phyloP scores from a whole-genome alignment of 1,140 invertebrate species.

The Magallana ariakensis region DNA sequence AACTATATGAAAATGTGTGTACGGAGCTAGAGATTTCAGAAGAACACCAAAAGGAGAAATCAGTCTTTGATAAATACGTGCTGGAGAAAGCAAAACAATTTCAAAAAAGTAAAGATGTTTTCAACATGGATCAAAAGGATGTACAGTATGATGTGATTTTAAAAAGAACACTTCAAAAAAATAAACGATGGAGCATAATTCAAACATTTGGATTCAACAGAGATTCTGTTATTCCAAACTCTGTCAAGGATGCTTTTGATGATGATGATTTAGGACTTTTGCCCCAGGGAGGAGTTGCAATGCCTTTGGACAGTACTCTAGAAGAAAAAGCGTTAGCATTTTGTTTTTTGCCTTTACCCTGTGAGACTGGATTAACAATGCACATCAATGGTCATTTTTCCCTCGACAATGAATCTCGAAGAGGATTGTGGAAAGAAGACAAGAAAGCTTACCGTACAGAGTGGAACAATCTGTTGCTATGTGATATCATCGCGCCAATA shows the following conservation, averaged over 20 bases:
- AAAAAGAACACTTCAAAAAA: conserved; percentile 28
- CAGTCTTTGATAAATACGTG: not conserved
- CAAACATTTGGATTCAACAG: conserved; percentile 65
- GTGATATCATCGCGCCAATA: conserved; percentile 64
- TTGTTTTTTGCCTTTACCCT: conserved; percentile 77
- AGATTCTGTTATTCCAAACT: not conserved
- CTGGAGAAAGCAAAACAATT: not conserved
- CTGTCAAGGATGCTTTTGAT: conserved; percentile 54
- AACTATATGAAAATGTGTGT: conserved; percentile 47
- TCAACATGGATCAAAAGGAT: conserved; percentile 24
- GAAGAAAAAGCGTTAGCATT: conserved; percentile 59
- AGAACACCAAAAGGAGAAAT: conserved; percentile 11
- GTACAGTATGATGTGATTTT: conserved; percentile 53
- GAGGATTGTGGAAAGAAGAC: conserved; percentile 69
- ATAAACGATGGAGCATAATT: conserved; percentile 63
- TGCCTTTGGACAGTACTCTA: not conserved
- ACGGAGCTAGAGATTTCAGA: conserved; percentile 51
- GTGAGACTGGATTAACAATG: conserved; percentile 71
- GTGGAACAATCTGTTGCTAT: conserved; percentile 71
- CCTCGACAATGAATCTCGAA: conserved; percentile 74
- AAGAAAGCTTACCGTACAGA: conserved; percentile 52
- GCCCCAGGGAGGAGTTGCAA: conserved; percentile 73
- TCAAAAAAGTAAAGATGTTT: conserved; percentile 51
- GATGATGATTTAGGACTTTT: conserved; percentile 63
- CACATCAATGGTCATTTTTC: conserved; percentile 78